A percentile compares a stretch with the other conserved stretches of the same genome.
Evolutionary conservation across 1,140 invertebrate genomes (phyloP).

Genomic region (Trinorchestia longiramus): DNA sequence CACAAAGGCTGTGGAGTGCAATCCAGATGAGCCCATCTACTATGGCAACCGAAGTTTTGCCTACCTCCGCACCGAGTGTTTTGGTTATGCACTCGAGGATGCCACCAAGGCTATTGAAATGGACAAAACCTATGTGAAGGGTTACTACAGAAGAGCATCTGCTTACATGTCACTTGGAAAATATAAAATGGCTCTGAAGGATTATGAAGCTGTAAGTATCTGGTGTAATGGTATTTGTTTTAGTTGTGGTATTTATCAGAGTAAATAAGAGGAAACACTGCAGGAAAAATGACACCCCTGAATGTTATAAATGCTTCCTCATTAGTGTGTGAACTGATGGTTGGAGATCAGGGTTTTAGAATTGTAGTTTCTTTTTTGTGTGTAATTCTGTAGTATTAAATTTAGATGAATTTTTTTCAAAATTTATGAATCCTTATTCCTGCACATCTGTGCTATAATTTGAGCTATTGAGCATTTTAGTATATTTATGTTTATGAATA

Average conservation of each 20-base stretch:
- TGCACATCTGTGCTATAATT: too few species aligned
- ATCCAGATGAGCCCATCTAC: constrained; percentile 83
- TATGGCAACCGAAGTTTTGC: constrained; percentile 96
- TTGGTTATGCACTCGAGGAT: constrained; percentile 92
- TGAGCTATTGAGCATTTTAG: too few species aligned
- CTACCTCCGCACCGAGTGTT: constrained; percentile 91
- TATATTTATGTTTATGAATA: too few species aligned
- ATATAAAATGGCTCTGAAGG: constrained; percentile 94
- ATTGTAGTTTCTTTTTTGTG: too few species aligned
- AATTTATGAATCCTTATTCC: too few species aligned
- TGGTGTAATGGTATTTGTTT: neutral
- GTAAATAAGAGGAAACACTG: neutral
- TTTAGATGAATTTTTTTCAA: too few species aligned
- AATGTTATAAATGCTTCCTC: too few species aligned
- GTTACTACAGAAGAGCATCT: constrained; percentile 93
- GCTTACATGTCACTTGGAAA: constrained; percentile 98
- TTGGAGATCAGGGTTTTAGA: too few species aligned
- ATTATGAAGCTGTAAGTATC: constrained; percentile 90
- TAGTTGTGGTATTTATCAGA: neutral
- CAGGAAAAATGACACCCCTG: too few species aligned
- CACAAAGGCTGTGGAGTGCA: constrained; percentile 88
- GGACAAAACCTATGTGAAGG: constrained; percentile 92
- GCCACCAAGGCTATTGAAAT: constrained; percentile 91
- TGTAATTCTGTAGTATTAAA: too few species aligned
- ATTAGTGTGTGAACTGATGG: too few species aligned